These are phyloP conservation scores for Drosophila antonietae DNA, from an alignment of 2,888 invertebrate species.

Conservation along the genomic window DNA sequence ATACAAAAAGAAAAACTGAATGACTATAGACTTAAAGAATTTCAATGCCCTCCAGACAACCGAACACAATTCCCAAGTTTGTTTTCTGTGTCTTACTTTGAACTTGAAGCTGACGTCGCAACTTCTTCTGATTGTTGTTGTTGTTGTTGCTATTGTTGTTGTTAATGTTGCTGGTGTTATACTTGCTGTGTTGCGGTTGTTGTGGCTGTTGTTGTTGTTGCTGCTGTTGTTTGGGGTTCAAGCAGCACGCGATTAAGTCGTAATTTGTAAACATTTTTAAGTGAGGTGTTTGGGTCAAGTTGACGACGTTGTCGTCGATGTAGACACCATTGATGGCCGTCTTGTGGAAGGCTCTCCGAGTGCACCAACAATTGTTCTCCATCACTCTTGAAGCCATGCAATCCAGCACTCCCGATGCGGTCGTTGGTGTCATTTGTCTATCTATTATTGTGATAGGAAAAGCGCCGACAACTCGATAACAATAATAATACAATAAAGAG, in stretches of 20 bases:
- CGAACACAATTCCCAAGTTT: conserved; percentile 60
- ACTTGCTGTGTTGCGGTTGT: conserved; percentile 17
- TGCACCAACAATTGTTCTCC: conserved; percentile 40
- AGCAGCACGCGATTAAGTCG: conserved; percentile 76
- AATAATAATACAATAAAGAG: conserved; percentile 7
- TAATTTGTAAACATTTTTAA: conserved; percentile 75
- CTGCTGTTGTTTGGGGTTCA: conserved; percentile 48
- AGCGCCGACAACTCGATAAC: conserved; percentile 27
- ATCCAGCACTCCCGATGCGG: conserved; percentile 28
- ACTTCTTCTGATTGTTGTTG: conserved; percentile 45
- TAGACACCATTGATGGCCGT: conserved; percentile 22
- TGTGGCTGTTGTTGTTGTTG: conserved; percentile 29
- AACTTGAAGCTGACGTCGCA: conserved; percentile 65
- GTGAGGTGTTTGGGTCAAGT: conserved; percentile 78
- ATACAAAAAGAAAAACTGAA: conserved; percentile 13
- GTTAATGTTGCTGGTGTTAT: conserved; percentile 24
- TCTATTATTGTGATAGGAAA: conserved; percentile 1
- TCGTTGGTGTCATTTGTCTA: conserved; percentile 25
- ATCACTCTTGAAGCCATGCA: conserved; percentile 27
- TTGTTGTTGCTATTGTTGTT: conserved; percentile 28
- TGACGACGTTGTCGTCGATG: conserved; percentile 48
- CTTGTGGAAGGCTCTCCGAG: conserved; percentile 21
- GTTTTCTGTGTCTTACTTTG: conserved; percentile 64
- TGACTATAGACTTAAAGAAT: conserved; percentile 53
- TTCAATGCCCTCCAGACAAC: conserved; percentile 64